Evolutionary conservation across 1,140 invertebrate species (phyloP), one percentile per base, ranked within the genome.

Genomic region (Drosophila leontia): DNA sequence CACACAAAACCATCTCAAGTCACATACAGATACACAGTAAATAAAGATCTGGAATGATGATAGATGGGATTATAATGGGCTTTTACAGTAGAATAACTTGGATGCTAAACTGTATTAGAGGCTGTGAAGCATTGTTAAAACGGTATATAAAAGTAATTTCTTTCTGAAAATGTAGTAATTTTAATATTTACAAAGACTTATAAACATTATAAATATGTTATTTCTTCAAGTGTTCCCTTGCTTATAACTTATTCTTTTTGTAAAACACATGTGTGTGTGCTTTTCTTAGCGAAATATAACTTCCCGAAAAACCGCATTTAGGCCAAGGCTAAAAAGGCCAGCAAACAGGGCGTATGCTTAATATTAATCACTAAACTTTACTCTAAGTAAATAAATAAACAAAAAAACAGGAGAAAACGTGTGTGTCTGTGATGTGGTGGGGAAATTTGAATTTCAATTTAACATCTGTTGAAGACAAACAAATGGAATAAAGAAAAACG

Each of bases 181-280:
- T 23, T 23, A 23, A 23, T 23, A 23, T 23, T 23, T 23, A 23
- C 23, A 23, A 23, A 19, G 19, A 19, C 19, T 19, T 15, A 11
- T 12, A 37, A 11, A 0, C 26, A 29, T 29, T 29, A 37, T 37
- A 23, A 13, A 23, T 3, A 15, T 29, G 26, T 15, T 2, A 11
- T 50, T 32, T 50, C 26, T 50, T 11, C 4, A 11, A 26, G 37
- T 59, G 37, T 7, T 3, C 0, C 12, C 7, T 29, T 23, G 19
- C 37, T 50, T 72, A 60, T 72, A 72, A 72, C 44, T 50, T 72
- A 72, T 72, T 72, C 67, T 37, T 72, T 72, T 72, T 72, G 67
- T 37, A 34, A 35, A 72, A 19, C 39, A 42, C 34, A 45, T 37
- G 48, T 55, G 45, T 41, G 32, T 29, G 12, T 19, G 50, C 7